Evolutionary conservation across 2,888 invertebrate species (phyloP).

Genomic region (Drosophila yooni): DNA sequence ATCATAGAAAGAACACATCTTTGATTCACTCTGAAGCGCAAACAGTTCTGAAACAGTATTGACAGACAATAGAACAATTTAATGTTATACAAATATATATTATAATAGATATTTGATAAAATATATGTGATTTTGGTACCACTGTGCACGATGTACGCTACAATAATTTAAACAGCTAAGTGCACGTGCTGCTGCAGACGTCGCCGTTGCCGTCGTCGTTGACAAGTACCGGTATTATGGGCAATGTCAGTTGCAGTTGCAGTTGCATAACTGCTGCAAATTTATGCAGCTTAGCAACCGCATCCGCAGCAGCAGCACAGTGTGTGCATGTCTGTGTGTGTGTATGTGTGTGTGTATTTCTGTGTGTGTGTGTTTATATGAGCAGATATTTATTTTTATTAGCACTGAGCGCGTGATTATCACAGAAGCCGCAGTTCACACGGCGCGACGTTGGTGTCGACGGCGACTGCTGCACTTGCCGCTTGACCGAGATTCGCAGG

Average conservation of each 20-base stretch:
- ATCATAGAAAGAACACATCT: neutral
- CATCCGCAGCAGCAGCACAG: slow-evolving; percentile 6
- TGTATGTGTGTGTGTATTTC: no score
- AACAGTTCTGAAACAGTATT: neutral
- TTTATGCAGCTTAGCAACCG: slow-evolving; percentile 64
- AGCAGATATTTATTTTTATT: slow-evolving; percentile 26
- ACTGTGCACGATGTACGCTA: slow-evolving; percentile 57
- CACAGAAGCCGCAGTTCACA: slow-evolving; percentile 51
- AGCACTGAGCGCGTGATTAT: slow-evolving; percentile 54
- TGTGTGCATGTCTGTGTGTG: neutral
- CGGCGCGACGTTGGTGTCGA: slow-evolving; percentile 8
- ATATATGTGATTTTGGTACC: slow-evolving; percentile 5
- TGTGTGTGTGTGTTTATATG: neutral
- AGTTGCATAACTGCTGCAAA: slow-evolving; percentile 70
- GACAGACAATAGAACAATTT: neutral
- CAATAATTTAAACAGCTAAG: slow-evolving; percentile 69
- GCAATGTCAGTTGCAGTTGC: slow-evolving; percentile 70
- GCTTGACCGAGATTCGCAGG: slow-evolving; percentile 71
- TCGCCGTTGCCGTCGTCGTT: slow-evolving; percentile 40
- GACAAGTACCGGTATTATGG: slow-evolving; percentile 74
- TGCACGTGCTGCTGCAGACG: slow-evolving; percentile 67
- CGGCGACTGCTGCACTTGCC: slow-evolving; percentile 71
- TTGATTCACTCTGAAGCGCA: neutral
- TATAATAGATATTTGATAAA: neutral
- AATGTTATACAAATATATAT: neutral